Evolutionary conservation across 1,140 invertebrate genomes (phyloP).

Genomic region (Drosophila takahashii): DNA sequence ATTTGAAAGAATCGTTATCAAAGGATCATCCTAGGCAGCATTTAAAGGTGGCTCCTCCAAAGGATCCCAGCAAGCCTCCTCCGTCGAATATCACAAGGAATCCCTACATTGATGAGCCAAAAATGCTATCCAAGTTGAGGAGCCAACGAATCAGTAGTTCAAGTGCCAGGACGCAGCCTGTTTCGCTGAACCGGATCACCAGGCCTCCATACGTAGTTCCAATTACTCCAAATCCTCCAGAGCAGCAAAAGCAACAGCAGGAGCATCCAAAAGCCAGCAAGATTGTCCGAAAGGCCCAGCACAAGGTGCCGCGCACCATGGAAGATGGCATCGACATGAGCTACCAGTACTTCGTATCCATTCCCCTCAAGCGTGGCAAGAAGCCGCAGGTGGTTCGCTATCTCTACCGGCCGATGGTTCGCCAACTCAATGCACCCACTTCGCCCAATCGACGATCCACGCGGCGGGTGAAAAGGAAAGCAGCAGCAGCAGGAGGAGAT

Average conservation of each 20-base stretch:
- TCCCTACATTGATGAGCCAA: background rate
- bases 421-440: slow-evolving; percentile 23
- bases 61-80: background rate
- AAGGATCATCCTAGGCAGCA: background rate
- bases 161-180: background rate
- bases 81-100: background rate
- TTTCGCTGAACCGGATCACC: slow-evolving; percentile 3
- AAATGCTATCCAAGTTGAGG: background rate
- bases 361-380: slow-evolving; percentile 52
- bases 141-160: background rate
- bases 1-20: background rate
- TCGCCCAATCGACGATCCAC: background rate
- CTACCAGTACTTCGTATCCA: slow-evolving; percentile 65
- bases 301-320: slow-evolving; percentile 61
- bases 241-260: background rate
- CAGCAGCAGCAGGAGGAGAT: background rate
- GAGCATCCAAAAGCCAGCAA: slow-evolving; percentile 10
- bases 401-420: slow-evolving; percentile 64
- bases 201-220: background rate
- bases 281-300: slow-evolving; percentile 50
- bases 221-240: background rate
- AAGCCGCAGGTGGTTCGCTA: slow-evolving; percentile 60
- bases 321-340: slow-evolving; percentile 71
- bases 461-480: background rate
- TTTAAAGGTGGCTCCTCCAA: background rate